Evolutionary conservation across 2,888 invertebrate species (phyloP).

Genomic region (Cyaniris semiargus): DNA sequence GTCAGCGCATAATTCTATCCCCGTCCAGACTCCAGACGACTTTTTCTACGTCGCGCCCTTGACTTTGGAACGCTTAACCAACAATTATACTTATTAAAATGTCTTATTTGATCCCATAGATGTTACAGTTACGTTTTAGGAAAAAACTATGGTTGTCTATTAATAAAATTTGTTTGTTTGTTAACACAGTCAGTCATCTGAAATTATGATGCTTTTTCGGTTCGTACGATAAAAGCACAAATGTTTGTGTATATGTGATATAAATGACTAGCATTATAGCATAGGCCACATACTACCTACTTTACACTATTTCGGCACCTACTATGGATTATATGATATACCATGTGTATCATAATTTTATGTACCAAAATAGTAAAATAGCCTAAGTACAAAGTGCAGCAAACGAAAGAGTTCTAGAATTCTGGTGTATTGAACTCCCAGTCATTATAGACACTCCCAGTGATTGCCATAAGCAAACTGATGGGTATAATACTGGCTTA

Average conservation of each 20-base stretch:
- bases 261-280: too few relatives aligned
- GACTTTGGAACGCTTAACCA: neutral
- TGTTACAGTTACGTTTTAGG: neutral
- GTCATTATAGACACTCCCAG: neutral
- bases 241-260: too few relatives aligned
- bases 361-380: neutral
- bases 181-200: neutral
- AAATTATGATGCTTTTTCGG: neutral
- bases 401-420: neutral
- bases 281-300: too few relatives aligned
- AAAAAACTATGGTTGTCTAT: neutral
- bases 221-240: too few relatives aligned
- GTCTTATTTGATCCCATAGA: neutral
- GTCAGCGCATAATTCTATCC: neutral
- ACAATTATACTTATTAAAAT: slow-evolving; percentile 1
- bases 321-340: too few relatives aligned
- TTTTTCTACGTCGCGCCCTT: slow-evolving; percentile 11
- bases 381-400: neutral
- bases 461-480: slow-evolving; percentile 6
- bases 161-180: neutral
- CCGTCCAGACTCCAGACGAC: slow-evolving; percentile 1
- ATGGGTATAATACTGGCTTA: slow-evolving; percentile 6
- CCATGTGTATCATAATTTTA: too few relatives aligned
- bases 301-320: too few relatives aligned
- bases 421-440: neutral